Evolutionary conservation across 2,797 vertebrate species (phyloP).

Genomic region (Amphiprion clarkii): DNA sequence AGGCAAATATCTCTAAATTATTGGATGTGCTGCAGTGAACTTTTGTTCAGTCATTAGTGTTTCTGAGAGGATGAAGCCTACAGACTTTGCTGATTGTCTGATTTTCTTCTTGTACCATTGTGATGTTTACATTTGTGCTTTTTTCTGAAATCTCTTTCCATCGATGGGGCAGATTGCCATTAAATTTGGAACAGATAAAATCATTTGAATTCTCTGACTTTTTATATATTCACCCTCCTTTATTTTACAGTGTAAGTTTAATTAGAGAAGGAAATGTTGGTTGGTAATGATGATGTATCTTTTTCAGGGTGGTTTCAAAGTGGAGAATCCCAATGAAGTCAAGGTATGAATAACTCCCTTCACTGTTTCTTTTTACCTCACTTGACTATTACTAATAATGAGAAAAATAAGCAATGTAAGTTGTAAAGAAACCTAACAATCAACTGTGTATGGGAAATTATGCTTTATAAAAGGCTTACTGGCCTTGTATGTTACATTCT

Average conservation of each 20-base stretch:
- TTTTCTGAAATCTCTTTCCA: not conserved
- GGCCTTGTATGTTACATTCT: not conserved
- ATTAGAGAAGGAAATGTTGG: not conserved
- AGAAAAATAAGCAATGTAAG: not conserved
- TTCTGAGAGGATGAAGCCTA: not conserved
- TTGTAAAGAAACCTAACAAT: not conserved
- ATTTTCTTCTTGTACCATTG: not conserved
- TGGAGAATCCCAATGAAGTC: constrained; percentile 90
- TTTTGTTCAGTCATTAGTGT: not conserved
- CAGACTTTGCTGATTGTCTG: not conserved
- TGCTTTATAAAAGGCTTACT: constrained; percentile 5
- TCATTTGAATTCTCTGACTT: too few species aligned
- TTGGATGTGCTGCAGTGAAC: too few species aligned
- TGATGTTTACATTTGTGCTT: not conserved
- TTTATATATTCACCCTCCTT: too few species aligned
- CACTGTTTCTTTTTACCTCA: not conserved
- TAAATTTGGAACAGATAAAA: too few species aligned
- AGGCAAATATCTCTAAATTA: not conserved
- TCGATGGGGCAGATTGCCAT: not conserved
- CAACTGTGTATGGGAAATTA: not conserved
- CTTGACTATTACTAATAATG: not conserved
- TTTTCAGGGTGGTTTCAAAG: constrained; percentile 92
- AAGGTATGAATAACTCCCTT: constrained; percentile 84
- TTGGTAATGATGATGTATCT: constrained; percentile 38
- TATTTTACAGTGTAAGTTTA: not conserved